Evolutionary conservation across 2,113 vertebrate genomes (phyloP).

Genomic region (Harpagus bidentatus): DNA sequence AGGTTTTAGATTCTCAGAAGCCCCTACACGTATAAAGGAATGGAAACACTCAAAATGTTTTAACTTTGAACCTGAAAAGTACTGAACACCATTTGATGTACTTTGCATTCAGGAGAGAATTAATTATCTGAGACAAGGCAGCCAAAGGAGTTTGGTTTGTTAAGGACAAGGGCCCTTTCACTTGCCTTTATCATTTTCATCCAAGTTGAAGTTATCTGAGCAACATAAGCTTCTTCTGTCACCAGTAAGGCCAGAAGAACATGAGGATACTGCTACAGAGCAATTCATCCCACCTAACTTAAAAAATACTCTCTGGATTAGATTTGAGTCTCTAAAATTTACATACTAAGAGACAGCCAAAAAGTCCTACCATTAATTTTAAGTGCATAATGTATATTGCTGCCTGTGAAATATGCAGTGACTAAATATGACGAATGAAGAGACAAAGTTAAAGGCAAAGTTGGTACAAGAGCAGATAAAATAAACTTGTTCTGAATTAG

Average conservation of each 20-base stretch:
- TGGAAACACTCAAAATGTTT: not conserved
- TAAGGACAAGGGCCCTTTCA: not conserved
- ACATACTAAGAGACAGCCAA: not conserved
- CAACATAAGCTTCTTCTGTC: not conserved
- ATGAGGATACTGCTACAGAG: not conserved
- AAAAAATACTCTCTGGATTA: not conserved
- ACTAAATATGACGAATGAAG: not conserved
- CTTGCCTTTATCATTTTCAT: not conserved
- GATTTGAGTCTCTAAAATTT: not conserved
- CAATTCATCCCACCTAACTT: not conserved
- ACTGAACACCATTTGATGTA: not conserved
- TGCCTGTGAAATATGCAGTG: not conserved
- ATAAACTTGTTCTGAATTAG: not conserved
- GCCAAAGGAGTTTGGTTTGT: not conserved
- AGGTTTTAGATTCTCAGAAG: not conserved
- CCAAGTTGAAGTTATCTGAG: not conserved
- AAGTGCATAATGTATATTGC: not conserved
- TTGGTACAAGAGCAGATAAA: not conserved
- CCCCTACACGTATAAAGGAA: not conserved
- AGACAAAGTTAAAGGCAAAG: not conserved
- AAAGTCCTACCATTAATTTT: not conserved
- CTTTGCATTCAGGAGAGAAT: not conserved
- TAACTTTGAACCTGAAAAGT: not conserved
- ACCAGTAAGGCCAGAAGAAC: not conserved
- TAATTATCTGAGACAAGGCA: not conserved